Base-by-base conservation (phyloP, 1,140 invertebrate genomes). In the Hylyphantes graminicola region DNA sequence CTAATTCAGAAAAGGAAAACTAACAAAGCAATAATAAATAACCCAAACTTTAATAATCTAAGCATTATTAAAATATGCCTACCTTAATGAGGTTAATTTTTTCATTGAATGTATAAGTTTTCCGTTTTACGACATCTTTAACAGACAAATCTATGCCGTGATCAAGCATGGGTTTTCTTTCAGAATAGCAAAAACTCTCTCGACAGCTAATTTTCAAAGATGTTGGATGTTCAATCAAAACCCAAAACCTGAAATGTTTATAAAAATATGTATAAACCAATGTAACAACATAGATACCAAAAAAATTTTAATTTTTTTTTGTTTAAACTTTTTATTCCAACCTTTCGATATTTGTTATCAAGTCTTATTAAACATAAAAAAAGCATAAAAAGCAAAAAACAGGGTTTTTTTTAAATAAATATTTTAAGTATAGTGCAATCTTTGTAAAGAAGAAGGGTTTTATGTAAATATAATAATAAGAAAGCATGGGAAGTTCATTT, bases 1-100 rank as follows among this genome's bases (percentile, higher is more conserved):
- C 75, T 92, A 90, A 61, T 87, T 90, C 15, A 93, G 0, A 17
- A 17, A 64, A 89, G 15, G 87, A 90, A 73, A 90, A 10, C 8
- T 10, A 57, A 10, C 8, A 12, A 59, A 59, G 57, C 11, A 59
- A 59, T n/a, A 59, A 68, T 12, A 68, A 4, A 15, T 35, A 50
- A 35, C 35, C 35, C 35, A 35, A 35, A 35, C 35, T 35, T 59
- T 59, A 59, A 59, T 59, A 59, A 59, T 59, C 57, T 59, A 59
- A 59, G 7, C 57, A 59, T 59, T 59, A 1, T 75, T 61, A 9
- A 75, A 61, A 61, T 11, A 88, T 86, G 57, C 87, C 88, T 81
- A 90, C 88, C 0, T 88, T 89, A 19, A 61, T n/a, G 87, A 89
- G 64, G 88, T 8, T 86, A 54, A 67, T 54, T 85, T 74, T 85